A percentile compares a stretch with the other conserved stretches of the same genome.
phyloP scores from a whole-genome alignment of 2,113 vertebrate species.

The Lycocorax pyrrhopterus region DNA sequence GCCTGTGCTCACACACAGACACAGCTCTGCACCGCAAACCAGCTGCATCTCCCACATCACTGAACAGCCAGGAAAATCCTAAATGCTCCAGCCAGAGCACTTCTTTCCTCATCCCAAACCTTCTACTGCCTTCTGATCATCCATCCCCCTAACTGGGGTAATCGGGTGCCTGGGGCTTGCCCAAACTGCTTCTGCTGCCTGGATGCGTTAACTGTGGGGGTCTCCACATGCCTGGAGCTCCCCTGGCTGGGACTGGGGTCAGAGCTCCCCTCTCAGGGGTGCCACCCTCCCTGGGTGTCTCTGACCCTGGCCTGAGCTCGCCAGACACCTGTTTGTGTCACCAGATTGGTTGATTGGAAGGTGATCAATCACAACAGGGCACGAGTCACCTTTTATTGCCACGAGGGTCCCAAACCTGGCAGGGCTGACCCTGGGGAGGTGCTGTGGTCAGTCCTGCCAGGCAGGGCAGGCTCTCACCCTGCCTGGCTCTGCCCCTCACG shows the following conservation, averaged over 20 bases:
- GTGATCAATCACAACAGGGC: rapidly evolving
- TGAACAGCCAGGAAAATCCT: rapidly evolving
- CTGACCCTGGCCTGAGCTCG: neutral
- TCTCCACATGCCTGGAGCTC: neutral
- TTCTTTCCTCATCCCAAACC: neutral
- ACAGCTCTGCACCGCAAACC: neutral
- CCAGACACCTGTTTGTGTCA: neutral
- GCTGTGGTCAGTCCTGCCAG: neutral
- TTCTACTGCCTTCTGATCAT: neutral
- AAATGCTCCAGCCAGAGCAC: neutral
- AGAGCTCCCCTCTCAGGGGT: neutral
- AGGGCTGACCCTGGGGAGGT: neutral
- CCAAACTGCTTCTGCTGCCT: neutral
- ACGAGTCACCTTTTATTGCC: rapidly evolving
- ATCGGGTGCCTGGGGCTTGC: neutral
- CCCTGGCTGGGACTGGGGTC: neutral
- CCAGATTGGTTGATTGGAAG: rapidly evolving
- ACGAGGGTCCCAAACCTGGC: rapidly evolving
- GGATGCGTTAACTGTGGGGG: neutral
- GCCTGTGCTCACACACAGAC: neutral
- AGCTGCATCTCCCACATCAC: neutral
- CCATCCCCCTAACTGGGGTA: neutral
- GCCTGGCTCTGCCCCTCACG: neutral
- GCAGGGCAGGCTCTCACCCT: neutral
- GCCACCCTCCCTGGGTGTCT: no score